Evolutionary conservation across 2,113 vertebrate genomes (phyloP).

Genomic region (Anser cygnoides): DNA sequence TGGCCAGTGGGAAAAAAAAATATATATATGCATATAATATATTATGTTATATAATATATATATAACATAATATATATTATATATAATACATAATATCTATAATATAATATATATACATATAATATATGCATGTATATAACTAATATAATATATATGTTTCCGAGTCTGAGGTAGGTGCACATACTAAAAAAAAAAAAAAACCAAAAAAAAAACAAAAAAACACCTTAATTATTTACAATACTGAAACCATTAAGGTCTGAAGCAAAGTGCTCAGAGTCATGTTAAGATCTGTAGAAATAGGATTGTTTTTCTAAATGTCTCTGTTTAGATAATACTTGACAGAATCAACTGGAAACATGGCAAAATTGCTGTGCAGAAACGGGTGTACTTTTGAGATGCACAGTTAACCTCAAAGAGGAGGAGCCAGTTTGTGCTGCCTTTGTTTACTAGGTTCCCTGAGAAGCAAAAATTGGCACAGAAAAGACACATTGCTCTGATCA

Average conservation of each 20-base stretch:
- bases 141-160: background rate
- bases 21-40: too few species aligned
- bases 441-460: conserved; percentile 46
- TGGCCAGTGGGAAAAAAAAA: background rate
- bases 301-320: background rate
- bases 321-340: background rate
- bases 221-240: background rate
- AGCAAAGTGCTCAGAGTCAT: background rate
- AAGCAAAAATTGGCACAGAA: conserved; percentile 60
- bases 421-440: conserved; percentile 47
- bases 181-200: background rate
- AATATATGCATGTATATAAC: too few species aligned
- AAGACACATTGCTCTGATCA: conserved; percentile 48
- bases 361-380: background rate
- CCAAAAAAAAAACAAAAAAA: too few species aligned
- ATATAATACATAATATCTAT: too few species aligned
- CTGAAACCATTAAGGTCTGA: background rate
- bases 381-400: background rate
- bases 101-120: too few species aligned
- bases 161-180: background rate
- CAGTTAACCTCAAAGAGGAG: conserved; percentile 43
- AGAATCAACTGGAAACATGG: background rate
- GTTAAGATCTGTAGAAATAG: background rate
- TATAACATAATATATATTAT: too few species aligned
- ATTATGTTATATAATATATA: too few species aligned